These are phyloP conservation scores for Ceyx melanurus DNA, from an alignment of 2,113 vertebrate species.

Conservation along the genomic window DNA sequence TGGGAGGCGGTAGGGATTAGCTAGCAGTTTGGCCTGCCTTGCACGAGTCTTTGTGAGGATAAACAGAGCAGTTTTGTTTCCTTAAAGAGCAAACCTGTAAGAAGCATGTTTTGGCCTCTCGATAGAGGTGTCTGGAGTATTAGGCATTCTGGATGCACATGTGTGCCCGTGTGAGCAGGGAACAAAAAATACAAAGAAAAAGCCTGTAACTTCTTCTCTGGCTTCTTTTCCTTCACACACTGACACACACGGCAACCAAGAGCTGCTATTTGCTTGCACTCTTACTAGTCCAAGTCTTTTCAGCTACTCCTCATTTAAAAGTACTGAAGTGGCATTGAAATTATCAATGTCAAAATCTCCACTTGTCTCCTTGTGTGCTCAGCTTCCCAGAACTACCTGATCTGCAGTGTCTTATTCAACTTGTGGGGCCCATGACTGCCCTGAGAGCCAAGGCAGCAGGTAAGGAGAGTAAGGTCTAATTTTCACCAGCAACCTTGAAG, in stretches of 20 bases:
- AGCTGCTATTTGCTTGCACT: neutral
- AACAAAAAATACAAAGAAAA: neutral
- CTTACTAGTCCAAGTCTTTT: neutral
- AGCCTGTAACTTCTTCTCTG: neutral
- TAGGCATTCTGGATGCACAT: neutral
- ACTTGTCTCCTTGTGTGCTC: accelerated
- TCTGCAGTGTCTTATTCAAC: neutral
- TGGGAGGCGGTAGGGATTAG: neutral
- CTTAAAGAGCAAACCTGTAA: neutral
- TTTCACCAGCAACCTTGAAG: neutral
- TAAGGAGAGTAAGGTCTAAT: neutral
- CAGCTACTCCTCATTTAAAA: neutral
- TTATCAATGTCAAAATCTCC: neutral
- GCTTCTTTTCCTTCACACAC: neutral
- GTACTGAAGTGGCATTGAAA: neutral
- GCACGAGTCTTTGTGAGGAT: neutral
- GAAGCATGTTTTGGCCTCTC: neutral
- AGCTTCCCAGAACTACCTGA: neutral
- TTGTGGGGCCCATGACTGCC: accelerated
- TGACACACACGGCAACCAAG: neutral
- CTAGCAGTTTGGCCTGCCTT: neutral
- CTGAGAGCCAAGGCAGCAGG: neutral
- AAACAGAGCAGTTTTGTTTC: neutral
- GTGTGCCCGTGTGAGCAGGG: neutral
- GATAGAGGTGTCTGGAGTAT: neutral